These are phyloP conservation scores for Diadegma fenestrale DNA, from an alignment of 2,888 invertebrate genomes.

Conservation along the genomic window DNA sequence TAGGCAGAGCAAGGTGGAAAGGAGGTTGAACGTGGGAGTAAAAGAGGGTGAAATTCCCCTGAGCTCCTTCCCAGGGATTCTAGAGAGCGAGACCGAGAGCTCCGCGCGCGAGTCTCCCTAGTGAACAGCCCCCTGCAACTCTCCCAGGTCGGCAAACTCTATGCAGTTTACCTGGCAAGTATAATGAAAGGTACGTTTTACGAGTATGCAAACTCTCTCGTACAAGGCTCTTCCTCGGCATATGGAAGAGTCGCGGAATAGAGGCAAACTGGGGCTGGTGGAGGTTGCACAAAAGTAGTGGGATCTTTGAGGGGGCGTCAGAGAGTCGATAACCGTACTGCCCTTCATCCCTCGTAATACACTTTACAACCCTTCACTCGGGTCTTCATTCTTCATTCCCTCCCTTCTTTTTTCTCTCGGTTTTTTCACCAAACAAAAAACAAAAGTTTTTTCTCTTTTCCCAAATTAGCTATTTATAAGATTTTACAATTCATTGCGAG, in stretches of 20 bases:
- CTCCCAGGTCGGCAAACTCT: conserved; percentile 57
- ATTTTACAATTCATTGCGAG: neutral
- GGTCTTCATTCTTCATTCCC: conserved; percentile 2
- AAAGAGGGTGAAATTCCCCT: conserved; percentile 45
- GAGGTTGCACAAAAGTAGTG: neutral
- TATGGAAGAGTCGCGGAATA: conserved; percentile 31
- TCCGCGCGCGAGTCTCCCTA: conserved; percentile 49
- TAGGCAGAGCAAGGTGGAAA: conserved; percentile 11
- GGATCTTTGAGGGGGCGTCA: conserved; percentile 19
- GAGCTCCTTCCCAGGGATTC: conserved; percentile 36
- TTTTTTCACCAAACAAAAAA: conserved; percentile 1
- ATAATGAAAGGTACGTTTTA: conserved; percentile 74
- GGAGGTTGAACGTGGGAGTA: conserved; percentile 39
- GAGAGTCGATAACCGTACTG: conserved; percentile 66
- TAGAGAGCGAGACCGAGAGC: conserved; percentile 52
- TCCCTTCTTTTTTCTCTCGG: neutral
- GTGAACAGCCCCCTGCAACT: conserved; percentile 30
- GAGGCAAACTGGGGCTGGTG: neutral
- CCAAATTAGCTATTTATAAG: neutral
- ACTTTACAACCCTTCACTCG: conserved; percentile 37
- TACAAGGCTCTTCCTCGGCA: conserved; percentile 39
- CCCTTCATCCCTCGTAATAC: conserved; percentile 56
- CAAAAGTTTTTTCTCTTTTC: neutral
- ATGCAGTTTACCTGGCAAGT: conserved; percentile 72
- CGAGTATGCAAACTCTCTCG: conserved; percentile 75